phyloP scores from a whole-genome alignment of 2,888 invertebrate species.

The Mythimna impura region DNA sequence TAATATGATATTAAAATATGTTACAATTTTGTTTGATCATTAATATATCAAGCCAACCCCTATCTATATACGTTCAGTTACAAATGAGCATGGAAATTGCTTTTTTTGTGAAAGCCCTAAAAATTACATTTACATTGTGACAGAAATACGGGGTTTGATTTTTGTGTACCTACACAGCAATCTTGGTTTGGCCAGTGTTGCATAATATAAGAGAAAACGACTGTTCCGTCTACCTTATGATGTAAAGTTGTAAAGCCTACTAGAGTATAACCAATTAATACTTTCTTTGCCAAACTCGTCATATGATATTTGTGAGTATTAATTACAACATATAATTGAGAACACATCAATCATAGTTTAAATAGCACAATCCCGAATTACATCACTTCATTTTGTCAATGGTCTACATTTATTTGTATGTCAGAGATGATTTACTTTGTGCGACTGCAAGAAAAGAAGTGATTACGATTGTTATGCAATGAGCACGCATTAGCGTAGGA shows the following conservation, averaged over 20 bases:
- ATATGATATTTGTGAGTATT: conserved; percentile 38
- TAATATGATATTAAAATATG: background rate
- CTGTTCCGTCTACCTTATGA: conserved; percentile 48
- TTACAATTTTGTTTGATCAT: background rate
- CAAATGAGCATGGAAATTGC: background rate
- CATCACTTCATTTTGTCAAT: conserved; percentile 42
- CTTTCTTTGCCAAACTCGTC: conserved; percentile 52
- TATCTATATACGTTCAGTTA: background rate
- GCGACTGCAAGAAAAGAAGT: conserved; percentile 62
- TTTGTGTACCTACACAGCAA: conserved; percentile 23
- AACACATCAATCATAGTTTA: conserved; percentile 31
- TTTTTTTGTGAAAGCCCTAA: background rate
- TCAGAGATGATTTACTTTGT: conserved; percentile 40
- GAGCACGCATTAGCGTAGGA: conserved; percentile 71
- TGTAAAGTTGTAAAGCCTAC: conserved; percentile 57
- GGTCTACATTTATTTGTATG: conserved; percentile 47
- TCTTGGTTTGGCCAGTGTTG: conserved; percentile 43
- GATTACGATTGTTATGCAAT: conserved; percentile 74
- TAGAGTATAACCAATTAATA: conserved; percentile 60
- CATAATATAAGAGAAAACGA: conserved; percentile 55
- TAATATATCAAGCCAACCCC: background rate
- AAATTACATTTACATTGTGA: background rate
- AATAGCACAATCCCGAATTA: conserved; percentile 37
- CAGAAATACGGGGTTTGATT: conserved; percentile 15
- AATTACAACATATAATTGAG: conserved; percentile 31